Percentiles rank a stretch among this genome's conserved stretches.
Conservation (phyloP, 2,113 vertebrate species). For the Coturnix japonica region DNA sequence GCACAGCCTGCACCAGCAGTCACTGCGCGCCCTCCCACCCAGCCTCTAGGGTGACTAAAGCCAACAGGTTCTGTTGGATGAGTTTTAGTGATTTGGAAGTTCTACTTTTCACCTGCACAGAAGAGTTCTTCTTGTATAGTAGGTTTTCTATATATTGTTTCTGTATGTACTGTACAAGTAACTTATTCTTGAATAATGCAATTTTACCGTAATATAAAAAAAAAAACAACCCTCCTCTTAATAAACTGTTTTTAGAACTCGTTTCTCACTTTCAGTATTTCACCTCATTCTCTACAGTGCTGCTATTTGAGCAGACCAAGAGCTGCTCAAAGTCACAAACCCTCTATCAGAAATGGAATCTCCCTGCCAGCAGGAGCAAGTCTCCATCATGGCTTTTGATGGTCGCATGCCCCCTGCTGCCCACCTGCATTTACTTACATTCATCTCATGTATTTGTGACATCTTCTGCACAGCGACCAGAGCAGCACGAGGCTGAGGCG, state of each 20-base stretch:
- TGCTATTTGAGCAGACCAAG: neutral
- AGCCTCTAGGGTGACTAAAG: slow-evolving; percentile 28
- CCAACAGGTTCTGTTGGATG: slow-evolving; percentile 38
- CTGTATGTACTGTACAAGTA: slow-evolving; percentile 83
- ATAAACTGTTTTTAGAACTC: slow-evolving; percentile 76
- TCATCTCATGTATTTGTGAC: neutral
- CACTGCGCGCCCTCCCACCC: neutral
- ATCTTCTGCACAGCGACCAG: accelerated
- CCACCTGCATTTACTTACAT: neutral
- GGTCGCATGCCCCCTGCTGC: slow-evolving; percentile 49
- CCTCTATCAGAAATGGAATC: neutral
- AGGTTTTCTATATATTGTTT: slow-evolving; percentile 73
- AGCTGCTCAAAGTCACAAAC: neutral
- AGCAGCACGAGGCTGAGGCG: neutral
- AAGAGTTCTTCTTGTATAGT: slow-evolving; percentile 54
- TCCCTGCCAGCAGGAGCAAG: neutral
- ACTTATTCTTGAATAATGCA: slow-evolving; percentile 82
- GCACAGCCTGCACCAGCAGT: neutral
- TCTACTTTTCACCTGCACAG: slow-evolving; percentile 37
- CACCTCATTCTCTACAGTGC: neutral
- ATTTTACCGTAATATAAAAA: slow-evolving; percentile 76
- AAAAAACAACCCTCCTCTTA: slow-evolving; percentile 55
- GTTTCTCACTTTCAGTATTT: neutral
- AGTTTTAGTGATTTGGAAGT: neutral
- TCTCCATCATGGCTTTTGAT: accelerated